A percentile compares a stretch with the other conserved stretches of the same genome.
These are phyloP conservation scores for Streblospio benedicti DNA, from an alignment of 1,140 invertebrate species.

Conservation along the genomic window DNA sequence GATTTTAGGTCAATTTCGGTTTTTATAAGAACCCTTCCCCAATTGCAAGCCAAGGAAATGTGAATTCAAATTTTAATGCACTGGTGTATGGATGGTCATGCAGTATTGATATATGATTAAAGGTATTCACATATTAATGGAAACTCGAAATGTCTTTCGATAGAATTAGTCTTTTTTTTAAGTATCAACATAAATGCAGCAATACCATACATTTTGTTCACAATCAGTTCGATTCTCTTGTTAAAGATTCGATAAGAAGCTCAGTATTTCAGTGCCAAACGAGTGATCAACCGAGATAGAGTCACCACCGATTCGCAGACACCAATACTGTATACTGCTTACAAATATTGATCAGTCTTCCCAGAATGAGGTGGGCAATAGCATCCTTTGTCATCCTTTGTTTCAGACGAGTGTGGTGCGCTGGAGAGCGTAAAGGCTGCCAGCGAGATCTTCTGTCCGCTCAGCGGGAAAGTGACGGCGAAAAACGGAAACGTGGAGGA, in stretches of 20 bases:
- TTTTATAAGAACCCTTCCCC: too few relatives aligned
- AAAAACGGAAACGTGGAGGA: slow-evolving; percentile 74
- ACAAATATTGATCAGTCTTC: too few relatives aligned
- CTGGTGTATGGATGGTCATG: not conserved
- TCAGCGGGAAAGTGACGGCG: slow-evolving; percentile 76
- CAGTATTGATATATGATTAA: not conserved
- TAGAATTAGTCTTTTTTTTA: too few relatives aligned
- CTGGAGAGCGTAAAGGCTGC: slow-evolving; percentile 96
- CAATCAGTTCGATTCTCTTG: too few relatives aligned
- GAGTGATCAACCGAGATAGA: too few relatives aligned
- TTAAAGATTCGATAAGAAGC: not conserved
- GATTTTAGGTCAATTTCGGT: not conserved
- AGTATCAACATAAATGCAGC: too few relatives aligned
- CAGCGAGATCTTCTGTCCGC: slow-evolving; percentile 86
- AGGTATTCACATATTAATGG: not conserved
- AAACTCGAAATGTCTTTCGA: too few relatives aligned
- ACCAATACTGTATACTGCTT: not conserved
- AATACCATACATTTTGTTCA: too few relatives aligned
- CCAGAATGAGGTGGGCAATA: not conserved
- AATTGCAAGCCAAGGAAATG: too few relatives aligned
- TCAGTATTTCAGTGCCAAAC: not conserved
- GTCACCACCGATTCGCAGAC: not conserved
- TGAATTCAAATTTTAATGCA: not conserved
- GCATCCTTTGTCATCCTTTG: not conserved
- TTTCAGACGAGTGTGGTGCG: slow-evolving; percentile 50